A percentile compares a stretch with the other conserved stretches of the same genome.
Conservation (phyloP, 2,888 invertebrate species). For the Zygaena filipendulae region DNA sequence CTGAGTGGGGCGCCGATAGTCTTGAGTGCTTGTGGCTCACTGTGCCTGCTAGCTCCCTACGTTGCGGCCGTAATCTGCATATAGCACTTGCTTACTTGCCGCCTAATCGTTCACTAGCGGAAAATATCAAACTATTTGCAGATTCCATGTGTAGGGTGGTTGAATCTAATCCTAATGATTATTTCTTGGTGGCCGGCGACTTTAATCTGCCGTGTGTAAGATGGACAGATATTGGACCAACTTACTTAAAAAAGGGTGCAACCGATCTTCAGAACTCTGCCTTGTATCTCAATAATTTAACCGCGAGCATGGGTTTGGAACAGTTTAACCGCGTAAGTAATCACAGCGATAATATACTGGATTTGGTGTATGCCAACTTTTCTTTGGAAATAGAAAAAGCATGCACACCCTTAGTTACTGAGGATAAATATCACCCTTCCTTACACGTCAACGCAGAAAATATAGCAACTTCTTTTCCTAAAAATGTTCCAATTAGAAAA, state of each 20-base stretch:
- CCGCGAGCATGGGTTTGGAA: background rate
- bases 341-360: background rate
- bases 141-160: no score
- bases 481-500: background rate
- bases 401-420: background rate
- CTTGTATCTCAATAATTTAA: background rate
- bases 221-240: slow-evolving; percentile 6
- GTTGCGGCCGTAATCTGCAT: slow-evolving; percentile 1
- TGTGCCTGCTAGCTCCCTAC: background rate
- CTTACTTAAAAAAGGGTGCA: slow-evolving; percentile 4
- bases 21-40: slow-evolving; percentile 6
- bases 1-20: slow-evolving; percentile 2
- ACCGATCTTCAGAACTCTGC: slow-evolving; percentile 5
- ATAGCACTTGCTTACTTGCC: slow-evolving; percentile 7
- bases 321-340: slow-evolving; percentile 6
- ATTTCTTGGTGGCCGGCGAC: slow-evolving; percentile 11
- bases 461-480: slow-evolving; percentile 1
- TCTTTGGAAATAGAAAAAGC: background rate
- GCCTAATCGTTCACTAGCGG: background rate
- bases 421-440: slow-evolving; percentile 7
- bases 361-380: slow-evolving; percentile 7
- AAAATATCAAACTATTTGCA: background rate
- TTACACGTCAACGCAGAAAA: slow-evolving; percentile 3
- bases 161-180: slow-evolving; percentile 5
- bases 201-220: slow-evolving; percentile 12